A percentile compares a stretch with the other conserved stretches of the same genome.
Evolutionary conservation across 2,888 invertebrate species (phyloP).

Genomic region (Acronicta psi): DNA sequence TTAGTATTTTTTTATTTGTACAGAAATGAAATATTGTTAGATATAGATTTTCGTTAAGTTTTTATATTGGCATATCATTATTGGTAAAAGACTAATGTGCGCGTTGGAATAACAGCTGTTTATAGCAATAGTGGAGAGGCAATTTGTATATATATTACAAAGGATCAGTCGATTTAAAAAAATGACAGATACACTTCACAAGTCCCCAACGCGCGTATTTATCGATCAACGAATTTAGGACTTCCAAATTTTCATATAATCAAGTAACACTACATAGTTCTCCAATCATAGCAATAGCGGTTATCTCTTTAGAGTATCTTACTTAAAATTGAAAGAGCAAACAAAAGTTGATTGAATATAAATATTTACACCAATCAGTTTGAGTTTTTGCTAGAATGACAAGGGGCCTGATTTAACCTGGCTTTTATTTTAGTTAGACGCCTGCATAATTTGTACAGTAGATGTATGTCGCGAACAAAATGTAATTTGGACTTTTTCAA

Average conservation of each 20-base stretch:
- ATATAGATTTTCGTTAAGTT: slow-evolving; percentile 31
- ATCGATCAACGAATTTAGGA: background rate
- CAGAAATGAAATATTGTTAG: slow-evolving; percentile 36
- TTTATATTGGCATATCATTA: slow-evolving; percentile 50
- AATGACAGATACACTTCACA: no score
- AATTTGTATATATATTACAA: background rate
- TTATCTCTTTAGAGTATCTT: no score
- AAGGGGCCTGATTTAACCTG: background rate
- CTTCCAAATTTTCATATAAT: background rate
- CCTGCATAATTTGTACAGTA: background rate
- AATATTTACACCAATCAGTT: background rate
- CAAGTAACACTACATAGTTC: no score
- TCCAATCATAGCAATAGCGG: no score
- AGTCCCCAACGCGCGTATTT: background rate
- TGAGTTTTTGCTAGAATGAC: no score
- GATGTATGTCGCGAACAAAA: slow-evolving; percentile 17
- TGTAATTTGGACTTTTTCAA: background rate
- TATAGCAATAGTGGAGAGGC: background rate
- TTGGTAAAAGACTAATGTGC: slow-evolving; percentile 28
- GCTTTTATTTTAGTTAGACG: background rate
- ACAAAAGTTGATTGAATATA: background rate
- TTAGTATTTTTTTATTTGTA: slow-evolving; percentile 47
- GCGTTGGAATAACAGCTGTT: background rate
- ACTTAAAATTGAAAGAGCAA: background rate
- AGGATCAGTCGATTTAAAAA: no score